phyloP scores from a whole-genome alignment of 2,797 vertebrate genomes.

The Calcarius lapponicus region DNA sequence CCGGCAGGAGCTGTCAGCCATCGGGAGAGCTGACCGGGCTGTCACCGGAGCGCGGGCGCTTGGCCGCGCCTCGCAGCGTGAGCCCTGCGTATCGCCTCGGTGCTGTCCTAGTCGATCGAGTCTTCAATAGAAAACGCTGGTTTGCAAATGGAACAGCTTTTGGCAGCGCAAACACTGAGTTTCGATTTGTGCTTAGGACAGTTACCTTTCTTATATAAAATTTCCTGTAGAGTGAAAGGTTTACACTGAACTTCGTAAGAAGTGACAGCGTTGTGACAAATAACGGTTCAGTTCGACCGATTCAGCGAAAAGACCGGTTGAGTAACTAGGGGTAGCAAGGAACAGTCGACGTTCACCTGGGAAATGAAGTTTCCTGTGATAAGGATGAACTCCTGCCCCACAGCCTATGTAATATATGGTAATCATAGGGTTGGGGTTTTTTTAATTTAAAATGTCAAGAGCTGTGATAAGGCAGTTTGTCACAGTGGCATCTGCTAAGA shows the following conservation, averaged over 20 bases:
- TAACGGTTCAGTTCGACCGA: not conserved
- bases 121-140: fast-evolving
- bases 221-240: too few relatives aligned
- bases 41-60: not conserved
- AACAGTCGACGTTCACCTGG: fast-evolving
- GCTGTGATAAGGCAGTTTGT: not conserved
- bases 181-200: fast-evolving
- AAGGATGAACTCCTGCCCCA: not conserved
- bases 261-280: fast-evolving
- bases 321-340: fast-evolving
- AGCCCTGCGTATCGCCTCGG: fast-evolving
- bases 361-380: not conserved
- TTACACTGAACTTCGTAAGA: fast-evolving
- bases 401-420: not conserved
- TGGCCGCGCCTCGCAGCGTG: fast-evolving
- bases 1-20: not conserved
- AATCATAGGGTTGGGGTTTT: not conserved
- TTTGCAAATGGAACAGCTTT: not conserved
- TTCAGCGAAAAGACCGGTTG: fast-evolving
- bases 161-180: not conserved
- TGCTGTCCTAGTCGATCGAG: not conserved
- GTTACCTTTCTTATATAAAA: fast-evolving
- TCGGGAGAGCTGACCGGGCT: not conserved
- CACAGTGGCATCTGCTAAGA: not conserved
- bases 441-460: not conserved